phyloP scores from a whole-genome alignment of 2,888 invertebrate genomes.

The Tiliacea citrago region DNA sequence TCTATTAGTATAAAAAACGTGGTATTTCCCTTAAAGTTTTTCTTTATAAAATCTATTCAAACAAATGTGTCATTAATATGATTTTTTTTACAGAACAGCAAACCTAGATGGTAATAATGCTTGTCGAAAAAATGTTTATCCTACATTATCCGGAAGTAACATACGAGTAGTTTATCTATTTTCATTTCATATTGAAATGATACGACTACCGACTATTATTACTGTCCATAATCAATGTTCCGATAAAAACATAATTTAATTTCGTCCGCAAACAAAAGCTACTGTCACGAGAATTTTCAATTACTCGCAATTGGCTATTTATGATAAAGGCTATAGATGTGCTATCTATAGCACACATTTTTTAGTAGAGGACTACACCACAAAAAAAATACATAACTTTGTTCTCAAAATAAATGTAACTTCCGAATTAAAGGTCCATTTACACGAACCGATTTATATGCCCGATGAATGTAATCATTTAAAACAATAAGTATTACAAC shows the following conservation, averaged over 20 bases:
- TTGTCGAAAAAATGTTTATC: not conserved
- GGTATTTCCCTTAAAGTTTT: too few relatives aligned
- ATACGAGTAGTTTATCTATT: not conserved
- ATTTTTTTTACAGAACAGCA: not conserved
- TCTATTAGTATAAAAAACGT: too few relatives aligned
- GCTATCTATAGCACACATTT: conserved; percentile 21
- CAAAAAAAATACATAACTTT: not conserved
- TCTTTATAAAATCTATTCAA: too few relatives aligned
- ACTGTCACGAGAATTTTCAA: conserved; percentile 58
- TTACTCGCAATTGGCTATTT: conserved; percentile 56
- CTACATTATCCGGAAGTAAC: not conserved
- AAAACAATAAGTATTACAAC: not conserved
- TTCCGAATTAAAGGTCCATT: not conserved
- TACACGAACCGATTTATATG: not conserved
- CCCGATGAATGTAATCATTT: not conserved
- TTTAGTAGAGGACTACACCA: conserved; percentile 1
- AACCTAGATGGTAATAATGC: not conserved
- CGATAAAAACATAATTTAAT: conserved; percentile 52
- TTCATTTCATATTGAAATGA: conserved; percentile 9
- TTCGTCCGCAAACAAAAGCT: conserved; percentile 34
- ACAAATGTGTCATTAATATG: too few relatives aligned
- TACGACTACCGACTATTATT: not conserved
- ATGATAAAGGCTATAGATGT: conserved; percentile 36
- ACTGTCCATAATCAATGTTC: conserved; percentile 11
- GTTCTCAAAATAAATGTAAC: not conserved